Evolutionary conservation across 1,140 invertebrate genomes (phyloP), one percentile per base, ranked within the genome.

Genomic region (Hyphantria cunea): DNA sequence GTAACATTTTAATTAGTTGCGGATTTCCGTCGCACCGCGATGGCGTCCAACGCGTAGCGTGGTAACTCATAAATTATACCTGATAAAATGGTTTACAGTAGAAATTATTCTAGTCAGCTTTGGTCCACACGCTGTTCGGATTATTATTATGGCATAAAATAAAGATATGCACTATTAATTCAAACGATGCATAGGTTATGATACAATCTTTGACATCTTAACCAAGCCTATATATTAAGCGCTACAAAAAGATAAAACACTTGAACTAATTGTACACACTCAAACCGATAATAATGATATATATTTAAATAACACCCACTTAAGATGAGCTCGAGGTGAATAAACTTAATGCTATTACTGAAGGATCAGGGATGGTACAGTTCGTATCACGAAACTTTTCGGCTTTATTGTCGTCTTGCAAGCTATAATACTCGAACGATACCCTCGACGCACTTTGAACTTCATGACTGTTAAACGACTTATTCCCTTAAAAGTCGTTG

Each of bases 1-100:
- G 82, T 85, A 81, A 80, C 85, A 85, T 87, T 85, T 87, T 85
- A 87, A 87, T 87, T 82, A 83, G 78, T 78, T 80, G 76, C 78
- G 78, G 79, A 83, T 80, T 77, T 85, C 80, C 77, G 79, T 74
- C 61, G 69, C 70, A 65, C 70, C 74, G 68, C 74, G 61, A 67
- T 53, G 52, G 58, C 56, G 65, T 70, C 65, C 51, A 61, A 51
- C 50, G 44, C 50, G 66, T 50, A 33, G 45, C 52, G 62, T 37
- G 45, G 17, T 37, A 39, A 56, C 64, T 53, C 62, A 51, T 71
- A 71, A 66, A 71, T 74, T 69, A 61, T 66, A 53, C 49, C 50
- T 41, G 47, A 70, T 66, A 70, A 64, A 66, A 58, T 49, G 61
- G 63, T 70, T 53, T 37, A 56, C 56, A 50, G 51, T 56, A 44